Evolutionary conservation across 2,888 invertebrate genomes (phyloP), one percentile per base, ranked within the genome.

Genomic region (Eumacrocentrus americanus): DNA sequence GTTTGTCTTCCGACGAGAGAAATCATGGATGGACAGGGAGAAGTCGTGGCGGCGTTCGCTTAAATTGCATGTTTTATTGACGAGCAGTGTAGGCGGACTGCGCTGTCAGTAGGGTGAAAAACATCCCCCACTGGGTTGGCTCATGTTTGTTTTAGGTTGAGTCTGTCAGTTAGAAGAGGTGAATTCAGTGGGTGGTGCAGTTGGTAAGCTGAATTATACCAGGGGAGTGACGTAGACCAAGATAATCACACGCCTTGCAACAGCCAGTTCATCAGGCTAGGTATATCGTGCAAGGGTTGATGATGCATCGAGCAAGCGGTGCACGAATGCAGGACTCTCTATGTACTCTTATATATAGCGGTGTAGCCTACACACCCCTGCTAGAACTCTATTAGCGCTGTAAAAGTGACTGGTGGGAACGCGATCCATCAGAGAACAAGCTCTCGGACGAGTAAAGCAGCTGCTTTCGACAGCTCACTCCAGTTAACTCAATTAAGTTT

Each of bases 171-270:
- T 51, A 51, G 51, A 50, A 58, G 38, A 44, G 40, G 42, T 38
- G 35, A 59, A 54, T 44, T 54, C 23, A 44, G 44, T n/a, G 54
- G 50, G 18, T 29, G 44, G 44, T 25, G 23, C 50, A 22, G 37
- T 52, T 34, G 25, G 35, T 60, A 60, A 60, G 55, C 55, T 63
- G 55, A 63, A 63, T 60, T 63, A 63, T 60, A 54, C 48, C 35
- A 7, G 62, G 66, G 67, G 73, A 73, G 70, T 69, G 73, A 74
- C 76, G 77, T 71, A 65, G 68, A 67, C 70, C 67, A 70, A 74
- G 78, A 77, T 78, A 78, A 78, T 76, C 74, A 76, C 72, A 73
- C 69, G 70, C 70, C 70, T 73, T 70, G 76, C 67, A 73, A 55
- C 72, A 73, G 72, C 70, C 72, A 69, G 74, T 75, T 75, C 73